Evolutionary conservation across 2,888 invertebrate genomes (phyloP), one percentile per base, ranked within the genome.

Genomic region (Fissipunctia ypsillon): DNA sequence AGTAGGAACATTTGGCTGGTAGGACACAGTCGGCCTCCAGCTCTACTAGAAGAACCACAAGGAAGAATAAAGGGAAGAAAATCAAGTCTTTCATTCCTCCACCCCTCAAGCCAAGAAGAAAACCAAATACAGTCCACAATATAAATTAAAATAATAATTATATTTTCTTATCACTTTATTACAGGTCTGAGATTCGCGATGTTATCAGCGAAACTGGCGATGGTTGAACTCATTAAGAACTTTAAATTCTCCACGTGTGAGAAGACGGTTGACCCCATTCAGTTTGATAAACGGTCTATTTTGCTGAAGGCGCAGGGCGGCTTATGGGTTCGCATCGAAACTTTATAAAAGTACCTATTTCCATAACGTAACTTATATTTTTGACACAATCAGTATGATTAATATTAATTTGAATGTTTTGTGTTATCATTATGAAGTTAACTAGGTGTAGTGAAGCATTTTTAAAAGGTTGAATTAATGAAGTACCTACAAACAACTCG

Each of bases 151-250:
- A 38, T 74, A 22, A 19, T 69, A 3, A 41, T 28, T 10, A 54
- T 22, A 50, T 64, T 50, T 35, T 54, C 69, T 66, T 75, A 66
- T 80, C 14, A 31, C 22, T 6, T 38, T 52, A 69, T 94, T 92
- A n/a, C 91, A 96, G 96, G 96, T 73, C 88, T 95, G 80, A 90
- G 97, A 65, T 96, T 97, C 85, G 97, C 96, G 2, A 91, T 96
- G 92, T 91, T 95, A 84, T 95, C 96, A 60, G 95, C 95, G 0
- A 97, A 97, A 88, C 76, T 93, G 61, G 96, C 94, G 2, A 93
- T 96, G 91, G 94, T 95, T 2, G 88, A 93, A 45, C 88, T 97
- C 3, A 80, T 97, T 76, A 93, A 92, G 86, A 94, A 95, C 76
- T 96, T 95, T 84, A 92, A 93, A 72, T 91, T 96, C 80, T 90